These are phyloP conservation scores for Chloroceryle amazona DNA, from an alignment of 2,797 vertebrate genomes.

Conservation along the genomic window DNA sequence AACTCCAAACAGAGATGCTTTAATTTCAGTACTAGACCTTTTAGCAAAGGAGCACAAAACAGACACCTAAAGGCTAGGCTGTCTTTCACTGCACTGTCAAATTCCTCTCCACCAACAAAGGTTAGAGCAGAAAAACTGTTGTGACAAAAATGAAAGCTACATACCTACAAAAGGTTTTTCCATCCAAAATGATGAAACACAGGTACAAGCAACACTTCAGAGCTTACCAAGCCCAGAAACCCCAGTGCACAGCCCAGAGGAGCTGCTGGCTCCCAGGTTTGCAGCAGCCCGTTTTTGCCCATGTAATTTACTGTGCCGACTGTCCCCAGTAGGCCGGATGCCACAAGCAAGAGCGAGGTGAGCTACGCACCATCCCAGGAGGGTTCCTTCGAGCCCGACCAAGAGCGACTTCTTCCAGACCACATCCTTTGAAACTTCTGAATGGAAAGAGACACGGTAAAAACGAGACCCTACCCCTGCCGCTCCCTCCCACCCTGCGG, in stretches of 20 bases:
- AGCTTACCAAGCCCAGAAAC: rapidly evolving
- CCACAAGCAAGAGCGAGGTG: rapidly evolving
- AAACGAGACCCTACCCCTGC: too few relatives aligned
- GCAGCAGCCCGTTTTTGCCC: not conserved
- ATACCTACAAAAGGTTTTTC: not conserved
- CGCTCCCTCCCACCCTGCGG: too few relatives aligned
- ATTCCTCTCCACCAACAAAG: not conserved
- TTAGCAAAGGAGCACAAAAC: not conserved
- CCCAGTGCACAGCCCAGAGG: rapidly evolving
- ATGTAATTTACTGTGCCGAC: rapidly evolving
- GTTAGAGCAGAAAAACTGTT: not conserved
- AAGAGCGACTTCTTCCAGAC: conserved; percentile 71
- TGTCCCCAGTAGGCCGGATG: not conserved
- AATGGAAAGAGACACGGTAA: not conserved
- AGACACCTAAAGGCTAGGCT: not conserved
- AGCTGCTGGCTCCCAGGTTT: not conserved
- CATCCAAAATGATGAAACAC: rapidly evolving
- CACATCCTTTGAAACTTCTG: conserved; percentile 86
- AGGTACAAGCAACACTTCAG: rapidly evolving
- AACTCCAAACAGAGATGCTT: not conserved
- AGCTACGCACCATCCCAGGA: conserved; percentile 85
- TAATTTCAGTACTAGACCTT: not conserved
- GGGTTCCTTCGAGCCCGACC: conserved; percentile 76
- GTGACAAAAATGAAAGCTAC: not conserved
- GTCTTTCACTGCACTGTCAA: not conserved